phyloP scores from a whole-genome alignment of 2,113 vertebrate genomes.

The Sula dactylatra region DNA sequence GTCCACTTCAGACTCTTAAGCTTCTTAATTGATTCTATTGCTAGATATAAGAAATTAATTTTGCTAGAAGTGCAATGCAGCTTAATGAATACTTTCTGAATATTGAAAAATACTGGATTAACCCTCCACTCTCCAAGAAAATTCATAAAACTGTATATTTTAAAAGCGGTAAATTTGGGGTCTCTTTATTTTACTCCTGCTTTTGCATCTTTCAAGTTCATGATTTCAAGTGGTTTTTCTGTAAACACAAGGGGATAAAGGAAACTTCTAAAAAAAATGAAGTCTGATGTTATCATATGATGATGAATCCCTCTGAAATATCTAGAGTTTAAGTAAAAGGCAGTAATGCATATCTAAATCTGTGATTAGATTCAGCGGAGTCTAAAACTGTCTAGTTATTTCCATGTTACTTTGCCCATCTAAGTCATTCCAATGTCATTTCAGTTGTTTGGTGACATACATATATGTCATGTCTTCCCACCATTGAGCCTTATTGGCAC shows the following conservation, averaged over 20 bases:
- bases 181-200: neutral
- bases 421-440: neutral
- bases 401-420: neutral
- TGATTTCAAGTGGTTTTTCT: neutral
- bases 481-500: neutral
- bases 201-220: neutral
- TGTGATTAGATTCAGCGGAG: neutral
- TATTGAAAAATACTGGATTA: neutral
- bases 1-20: neutral
- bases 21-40: neutral
- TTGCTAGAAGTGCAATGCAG: neutral
- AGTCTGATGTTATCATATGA: neutral
- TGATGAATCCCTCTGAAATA: neutral
- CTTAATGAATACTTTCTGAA: neutral
- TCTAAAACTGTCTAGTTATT: neutral
- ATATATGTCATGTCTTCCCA: neutral
- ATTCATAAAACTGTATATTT: neutral
- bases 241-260: neutral
- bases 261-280: neutral
- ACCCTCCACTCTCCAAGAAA: neutral
- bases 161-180: neutral
- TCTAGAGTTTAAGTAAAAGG: neutral
- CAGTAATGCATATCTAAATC: neutral
- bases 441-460: neutral
- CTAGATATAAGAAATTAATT: neutral